phyloP scores from a whole-genome alignment of 2,113 vertebrate genomes.

The Amphiprion ocellaris region DNA sequence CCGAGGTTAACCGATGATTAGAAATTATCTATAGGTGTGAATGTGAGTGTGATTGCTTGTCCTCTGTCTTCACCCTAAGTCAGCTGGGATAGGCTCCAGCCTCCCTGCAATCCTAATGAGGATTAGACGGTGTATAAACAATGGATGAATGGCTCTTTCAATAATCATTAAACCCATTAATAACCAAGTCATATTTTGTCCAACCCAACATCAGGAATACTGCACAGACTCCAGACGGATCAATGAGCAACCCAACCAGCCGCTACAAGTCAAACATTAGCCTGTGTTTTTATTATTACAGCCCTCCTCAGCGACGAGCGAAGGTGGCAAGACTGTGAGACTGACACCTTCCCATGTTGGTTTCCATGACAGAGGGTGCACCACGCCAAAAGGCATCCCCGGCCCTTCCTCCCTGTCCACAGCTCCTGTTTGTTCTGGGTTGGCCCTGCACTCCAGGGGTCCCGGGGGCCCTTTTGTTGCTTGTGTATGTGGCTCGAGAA shows the following conservation, averaged over 20 bases:
- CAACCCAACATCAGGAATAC: not conserved
- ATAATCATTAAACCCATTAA: constrained; percentile 24
- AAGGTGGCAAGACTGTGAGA: constrained; percentile 23
- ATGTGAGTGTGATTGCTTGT: no score
- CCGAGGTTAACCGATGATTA: no score
- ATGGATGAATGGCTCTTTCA: not conserved
- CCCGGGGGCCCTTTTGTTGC: constrained; percentile 75
- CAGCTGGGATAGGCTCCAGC: no score
- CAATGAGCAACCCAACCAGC: constrained; percentile 22
- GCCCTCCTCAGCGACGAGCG: constrained; percentile 8
- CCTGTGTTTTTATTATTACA: constrained; percentile 52
- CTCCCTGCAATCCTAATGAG: no score
- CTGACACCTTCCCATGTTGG: constrained; percentile 35
- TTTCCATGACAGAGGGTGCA: constrained; percentile 70
- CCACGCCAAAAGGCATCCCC: constrained; percentile 66
- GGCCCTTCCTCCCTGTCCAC: constrained; percentile 44
- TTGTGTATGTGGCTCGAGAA: constrained; percentile 37
- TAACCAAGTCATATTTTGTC: not conserved
- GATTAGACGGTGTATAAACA: no score
- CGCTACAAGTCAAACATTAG: constrained; percentile 68
- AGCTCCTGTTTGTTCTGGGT: constrained; percentile 66
- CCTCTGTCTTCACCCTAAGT: no score
- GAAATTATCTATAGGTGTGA: no score
- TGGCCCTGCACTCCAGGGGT: constrained; percentile 66
- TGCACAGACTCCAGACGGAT: constrained; percentile 42